phyloP scores from a whole-genome alignment of 2,888 invertebrate species.

The Phymatocera aterrima region DNA sequence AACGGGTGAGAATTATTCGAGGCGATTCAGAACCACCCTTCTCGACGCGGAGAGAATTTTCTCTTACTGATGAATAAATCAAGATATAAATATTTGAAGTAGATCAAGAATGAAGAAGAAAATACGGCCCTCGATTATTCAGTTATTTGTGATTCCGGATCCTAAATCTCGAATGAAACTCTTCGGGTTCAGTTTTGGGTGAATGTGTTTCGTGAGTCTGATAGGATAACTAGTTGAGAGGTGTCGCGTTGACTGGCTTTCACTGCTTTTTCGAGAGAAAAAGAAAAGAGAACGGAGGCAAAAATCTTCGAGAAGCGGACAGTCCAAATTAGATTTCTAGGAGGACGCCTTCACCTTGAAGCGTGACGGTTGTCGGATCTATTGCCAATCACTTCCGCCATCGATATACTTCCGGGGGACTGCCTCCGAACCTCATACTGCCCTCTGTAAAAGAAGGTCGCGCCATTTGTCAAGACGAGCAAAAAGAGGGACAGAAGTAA shows the following conservation, averaged over 20 bases:
- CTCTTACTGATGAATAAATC: too few relatives aligned
- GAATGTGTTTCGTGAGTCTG: not conserved
- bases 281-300: not conserved
- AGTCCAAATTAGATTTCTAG: slow-evolving; percentile 36
- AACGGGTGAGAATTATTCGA: too few relatives aligned
- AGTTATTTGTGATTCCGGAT: not conserved
- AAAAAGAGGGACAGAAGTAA: not conserved
- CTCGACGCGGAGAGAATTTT: too few relatives aligned
- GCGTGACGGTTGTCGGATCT: slow-evolving; percentile 34
- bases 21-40: too few relatives aligned
- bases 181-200: not conserved
- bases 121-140: not conserved
- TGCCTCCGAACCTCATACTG: not conserved
- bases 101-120: not conserved
- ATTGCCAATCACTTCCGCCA: slow-evolving; percentile 42
- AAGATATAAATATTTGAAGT: too few relatives aligned
- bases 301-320: slow-evolving; percentile 19
- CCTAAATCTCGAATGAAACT: not conserved
- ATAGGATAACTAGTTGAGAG: not conserved
- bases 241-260: not conserved
- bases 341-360: slow-evolving; percentile 14
- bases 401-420: slow-evolving; percentile 29
- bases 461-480: slow-evolving; percentile 21
- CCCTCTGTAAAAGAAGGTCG: slow-evolving; percentile 25
- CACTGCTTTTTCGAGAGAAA: not conserved